Evolutionary conservation across 92 coral and sea anemone species (phyloP), one percentile per base, ranked within the genome.

Genomic region (Nematostella vectensis): DNA sequence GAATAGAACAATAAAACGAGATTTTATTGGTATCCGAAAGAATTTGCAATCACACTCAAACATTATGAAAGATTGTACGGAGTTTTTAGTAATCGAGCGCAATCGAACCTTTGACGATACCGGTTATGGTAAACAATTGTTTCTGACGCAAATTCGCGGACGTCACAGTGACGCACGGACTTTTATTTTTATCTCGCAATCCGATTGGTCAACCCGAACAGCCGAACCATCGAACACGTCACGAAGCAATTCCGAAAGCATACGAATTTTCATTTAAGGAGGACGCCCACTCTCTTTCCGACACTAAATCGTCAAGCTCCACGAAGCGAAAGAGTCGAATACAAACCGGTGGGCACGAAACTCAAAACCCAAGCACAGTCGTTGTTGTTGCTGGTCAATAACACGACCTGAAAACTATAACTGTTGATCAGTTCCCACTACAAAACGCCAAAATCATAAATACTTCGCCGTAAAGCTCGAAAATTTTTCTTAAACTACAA

Each of bases 321-420:
- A 85, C 88, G 95, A 80, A 85, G 88, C 83, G 81, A 85, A 18
- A 87, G 75, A 80, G 88, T 62, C 52, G 68, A 73, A 54, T 50
- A 50, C 63, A 77, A 72, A 63, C 47, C 55, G 73, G 48, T 28
- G 48, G 64, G 53, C 64, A 72, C 67, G 60, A 68, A 55, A 54
- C 72, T 52, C 87, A 72, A 58, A 79, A 60, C 55, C 44, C 72
- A 67, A 84, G 86, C 55, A 40, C 44, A 79, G 94, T 75, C 88
- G 95, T 61, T 51, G 98, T 86, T 91, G 71, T 91, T 87, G 98
- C 98, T 76, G 98, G 98, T 64, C 98, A 68, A 93, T 93, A 93
- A 93, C 99, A 70, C 95, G 95, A 83, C 88, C n/a, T n/a, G 48
- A 36, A 61, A 61, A 68, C 74, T 77, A 68, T 79, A 76, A 87